Evolutionary conservation across 2,113 vertebrate genomes (phyloP).

Genomic region (Piprites chloris): DNA sequence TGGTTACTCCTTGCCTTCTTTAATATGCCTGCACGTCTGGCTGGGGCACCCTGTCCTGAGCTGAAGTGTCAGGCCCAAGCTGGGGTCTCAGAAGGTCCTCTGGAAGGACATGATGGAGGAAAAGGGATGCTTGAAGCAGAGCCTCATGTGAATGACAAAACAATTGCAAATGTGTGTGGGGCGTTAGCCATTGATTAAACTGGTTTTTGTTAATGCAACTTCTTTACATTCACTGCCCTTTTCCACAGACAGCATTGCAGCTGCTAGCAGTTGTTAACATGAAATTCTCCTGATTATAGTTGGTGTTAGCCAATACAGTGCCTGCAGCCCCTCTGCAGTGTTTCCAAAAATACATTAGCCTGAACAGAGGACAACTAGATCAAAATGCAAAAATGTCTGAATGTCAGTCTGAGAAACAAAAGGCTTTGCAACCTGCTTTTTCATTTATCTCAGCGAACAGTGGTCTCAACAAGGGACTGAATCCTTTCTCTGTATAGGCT

Average conservation of each 20-base stretch:
- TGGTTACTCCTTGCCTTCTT: fast-evolving
- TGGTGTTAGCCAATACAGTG: neutral
- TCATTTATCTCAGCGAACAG: neutral
- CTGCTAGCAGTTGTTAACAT: neutral
- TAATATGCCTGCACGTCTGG: neutral
- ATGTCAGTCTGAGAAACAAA: neutral
- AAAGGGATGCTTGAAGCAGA: neutral
- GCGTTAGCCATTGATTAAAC: fast-evolving
- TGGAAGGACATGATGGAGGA: neutral
- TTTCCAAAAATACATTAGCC: neutral
- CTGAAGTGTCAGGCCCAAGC: neutral
- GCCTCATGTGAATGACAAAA: neutral
- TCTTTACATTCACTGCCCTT: neutral
- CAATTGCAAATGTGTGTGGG: neutral
- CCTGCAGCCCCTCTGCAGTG: neutral
- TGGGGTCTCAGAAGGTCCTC: neutral
- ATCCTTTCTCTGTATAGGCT: neutral
- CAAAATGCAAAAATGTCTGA: neutral
- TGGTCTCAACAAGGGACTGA: neutral
- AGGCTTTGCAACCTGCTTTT: neutral
- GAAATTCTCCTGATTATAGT: neutral
- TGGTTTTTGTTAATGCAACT: neutral
- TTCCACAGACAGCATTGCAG: neutral
- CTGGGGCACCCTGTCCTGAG: neutral
- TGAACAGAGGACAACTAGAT: neutral